Conservation (phyloP, 1,140 invertebrate genomes). For the Procambarus clarkii region DNA sequence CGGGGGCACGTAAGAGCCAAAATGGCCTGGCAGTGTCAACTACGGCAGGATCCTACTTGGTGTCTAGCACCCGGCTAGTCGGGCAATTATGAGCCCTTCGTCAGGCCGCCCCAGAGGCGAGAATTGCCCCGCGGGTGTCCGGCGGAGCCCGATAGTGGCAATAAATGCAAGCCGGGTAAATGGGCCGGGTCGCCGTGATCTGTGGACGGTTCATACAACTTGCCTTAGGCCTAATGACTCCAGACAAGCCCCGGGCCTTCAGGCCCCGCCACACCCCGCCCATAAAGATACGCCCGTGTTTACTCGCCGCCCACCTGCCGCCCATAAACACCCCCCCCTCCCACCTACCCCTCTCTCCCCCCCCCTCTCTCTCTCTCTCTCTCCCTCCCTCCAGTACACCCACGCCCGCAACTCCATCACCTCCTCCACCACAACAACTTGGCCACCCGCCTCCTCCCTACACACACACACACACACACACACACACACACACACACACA, state of each 20-base stretch:
- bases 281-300: constrained; percentile 62
- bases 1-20: constrained; percentile 59
- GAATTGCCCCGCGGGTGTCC: constrained; percentile 55
- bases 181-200: constrained; percentile 66
- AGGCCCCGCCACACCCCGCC: constrained; percentile 55
- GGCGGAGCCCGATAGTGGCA: constrained; percentile 64
- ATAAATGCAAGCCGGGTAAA: constrained; percentile 72
- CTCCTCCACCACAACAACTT: neutral
- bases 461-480: too few relatives aligned
- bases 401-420: constrained; percentile 25
- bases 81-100: constrained; percentile 69
- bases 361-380: neutral
- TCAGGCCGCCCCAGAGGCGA: constrained; percentile 61
- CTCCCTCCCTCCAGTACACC: neutral
- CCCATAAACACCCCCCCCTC: constrained; percentile 50
- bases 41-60: constrained; percentile 68
- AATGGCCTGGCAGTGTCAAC: constrained; percentile 68
- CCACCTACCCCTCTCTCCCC: constrained; percentile 34
- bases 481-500: too few relatives aligned
- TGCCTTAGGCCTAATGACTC: constrained; percentile 70
- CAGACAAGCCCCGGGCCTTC: constrained; percentile 62
- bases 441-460: neutral
- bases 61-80: constrained; percentile 59
- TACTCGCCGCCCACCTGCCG: constrained; percentile 56
- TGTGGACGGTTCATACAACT: constrained; percentile 70